Base-by-base conservation (phyloP, 2,113 vertebrate genomes). In the Noctilio leporinus region DNA sequence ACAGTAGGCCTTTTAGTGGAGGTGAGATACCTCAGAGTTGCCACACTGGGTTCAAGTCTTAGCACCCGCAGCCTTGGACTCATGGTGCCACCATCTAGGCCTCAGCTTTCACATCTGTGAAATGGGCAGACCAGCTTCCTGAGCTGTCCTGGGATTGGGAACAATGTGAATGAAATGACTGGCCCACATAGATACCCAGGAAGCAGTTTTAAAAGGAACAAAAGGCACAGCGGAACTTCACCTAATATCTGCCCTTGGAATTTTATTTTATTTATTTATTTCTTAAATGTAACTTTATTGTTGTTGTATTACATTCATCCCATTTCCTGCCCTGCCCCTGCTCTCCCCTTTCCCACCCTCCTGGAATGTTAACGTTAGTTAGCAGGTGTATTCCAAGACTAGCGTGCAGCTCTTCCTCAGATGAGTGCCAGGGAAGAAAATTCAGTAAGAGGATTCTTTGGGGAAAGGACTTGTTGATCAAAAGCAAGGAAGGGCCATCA, bases 81-180 rank as follows among this genome's bases (percentile, higher is more conserved):
- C 7, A 0, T 1, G 15, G 14, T 0, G n/a, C 24, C 10, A 0
- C 55, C 8, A 5, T 7, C 8, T 28, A 7, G 14, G 47, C 70
- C 83, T 67, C n/a, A 10, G 55, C 19, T 17, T 40, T 17, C 69
- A 22, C 9, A 49, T 11, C 87, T 57, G 47, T 33, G 7, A 87
- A 47, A 45, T 7, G 35, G 59, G 28, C 30, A 47, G 69, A 5
- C 11, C 0, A 0, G 20, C 38, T 73, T 43, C 15, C 38, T 12
- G n/a, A 17, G 28, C 33, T 51, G 28, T 35, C 33, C 1, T 30
- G 24, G 40, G 53, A 10, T 7, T 30, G n/a, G 57, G 43, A 24
- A 38, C 9, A 35, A 59, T 7, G 20, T 19, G 51, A 20, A 10
- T 38, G 26, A 10, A 30, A 76, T 1, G 20, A 28, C 62, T 0